Conservation (phyloP, 2,797 vertebrate genomes). For the Pempheris klunzingeri region DNA sequence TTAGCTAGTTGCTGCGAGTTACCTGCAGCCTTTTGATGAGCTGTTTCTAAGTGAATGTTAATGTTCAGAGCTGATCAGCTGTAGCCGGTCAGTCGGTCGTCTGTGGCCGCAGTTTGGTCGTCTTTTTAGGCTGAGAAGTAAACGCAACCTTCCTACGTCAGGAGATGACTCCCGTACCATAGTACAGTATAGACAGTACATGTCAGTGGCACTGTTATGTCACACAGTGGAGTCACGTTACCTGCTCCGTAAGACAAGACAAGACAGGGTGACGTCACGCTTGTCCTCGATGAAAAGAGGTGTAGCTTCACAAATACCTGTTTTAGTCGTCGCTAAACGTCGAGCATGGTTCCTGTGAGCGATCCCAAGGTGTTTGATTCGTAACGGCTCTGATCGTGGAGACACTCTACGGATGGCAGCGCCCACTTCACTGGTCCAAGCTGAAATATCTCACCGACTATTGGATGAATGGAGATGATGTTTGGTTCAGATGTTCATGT, state of each 20-base stretch:
- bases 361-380: not conserved
- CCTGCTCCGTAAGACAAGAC: too few relatives aligned
- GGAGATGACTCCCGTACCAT: not conserved
- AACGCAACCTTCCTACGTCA: not conserved
- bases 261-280: too few relatives aligned
- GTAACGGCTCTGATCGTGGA: not conserved
- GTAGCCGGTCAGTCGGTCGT: too few relatives aligned
- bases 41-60: not conserved
- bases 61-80: slow-evolving; percentile 8
- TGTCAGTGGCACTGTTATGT: not conserved
- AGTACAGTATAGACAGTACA: not conserved
- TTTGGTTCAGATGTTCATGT: not conserved
- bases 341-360: not conserved
- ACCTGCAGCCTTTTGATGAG: not conserved
- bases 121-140: not conserved
- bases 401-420: too few relatives aligned
- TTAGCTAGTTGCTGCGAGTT: too few relatives aligned
- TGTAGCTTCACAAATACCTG: not conserved
- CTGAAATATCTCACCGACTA: not conserved
- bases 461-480: not conserved
- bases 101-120: too few relatives aligned
- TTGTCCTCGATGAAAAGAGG: not conserved
- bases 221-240: too few relatives aligned
- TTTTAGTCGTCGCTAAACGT: not conserved
- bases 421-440: too few relatives aligned